Evolutionary conservation across 30 jellyfish, hydroid and myxozoan species (phyloP).

Genomic region (Pelagia noctiluca): DNA sequence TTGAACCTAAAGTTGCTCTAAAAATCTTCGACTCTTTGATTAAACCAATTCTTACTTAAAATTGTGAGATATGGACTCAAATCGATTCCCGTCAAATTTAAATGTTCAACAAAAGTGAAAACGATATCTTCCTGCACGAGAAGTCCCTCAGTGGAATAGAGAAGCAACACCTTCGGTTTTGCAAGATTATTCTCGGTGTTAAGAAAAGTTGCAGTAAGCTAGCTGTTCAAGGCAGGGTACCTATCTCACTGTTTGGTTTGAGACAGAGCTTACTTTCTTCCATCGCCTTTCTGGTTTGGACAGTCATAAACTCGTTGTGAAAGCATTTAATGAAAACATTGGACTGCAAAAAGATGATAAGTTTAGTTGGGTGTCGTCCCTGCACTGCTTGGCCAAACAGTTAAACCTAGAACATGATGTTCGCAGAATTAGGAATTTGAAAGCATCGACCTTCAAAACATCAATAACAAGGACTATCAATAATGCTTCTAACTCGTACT

Average conservation of each 20-base stretch:
- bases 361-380: constrained; percentile 17
- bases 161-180: constrained; percentile 19
- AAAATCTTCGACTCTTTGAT: constrained; percentile 4
- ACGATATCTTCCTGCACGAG: no score
- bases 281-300: background rate
- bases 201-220: background rate
- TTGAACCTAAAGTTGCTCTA: constrained; percentile 16
- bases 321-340: constrained; percentile 23
- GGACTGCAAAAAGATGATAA: constrained; percentile 3
- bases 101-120: background rate
- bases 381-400: constrained; percentile 10
- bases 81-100: no score
- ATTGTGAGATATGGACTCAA: constrained; percentile 11
- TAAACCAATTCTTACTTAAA: constrained; percentile 6
- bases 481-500: constrained; percentile 1
- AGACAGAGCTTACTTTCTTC: background rate
- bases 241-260: constrained; percentile 13
- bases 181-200: constrained; percentile 10
- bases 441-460: background rate
- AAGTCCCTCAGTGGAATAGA: constrained; percentile 12
- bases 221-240: constrained; percentile 14
- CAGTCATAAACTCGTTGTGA: background rate
- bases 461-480: background rate
- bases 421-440: constrained; percentile 8
- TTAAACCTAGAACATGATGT: background rate